Percentiles rank a stretch among this genome's conserved stretches.
phyloP scores from a whole-genome alignment of 2,797 vertebrate species.

The Platyrinchus mystaceus region DNA sequence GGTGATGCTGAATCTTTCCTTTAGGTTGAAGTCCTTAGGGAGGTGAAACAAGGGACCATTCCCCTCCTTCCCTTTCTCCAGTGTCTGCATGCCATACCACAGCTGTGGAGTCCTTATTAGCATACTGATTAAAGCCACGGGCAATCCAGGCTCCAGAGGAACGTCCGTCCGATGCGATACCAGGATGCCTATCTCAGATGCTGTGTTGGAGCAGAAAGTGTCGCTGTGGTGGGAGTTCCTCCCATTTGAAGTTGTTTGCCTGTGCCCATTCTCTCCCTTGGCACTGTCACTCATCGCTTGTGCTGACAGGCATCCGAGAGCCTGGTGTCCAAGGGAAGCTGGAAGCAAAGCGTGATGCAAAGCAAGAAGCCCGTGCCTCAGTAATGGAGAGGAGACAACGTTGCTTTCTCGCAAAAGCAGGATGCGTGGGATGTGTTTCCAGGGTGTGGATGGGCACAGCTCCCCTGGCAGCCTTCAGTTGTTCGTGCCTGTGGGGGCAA shows the following conservation, averaged over 20 bases:
- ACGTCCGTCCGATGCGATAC: background rate
- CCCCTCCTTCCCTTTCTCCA: background rate
- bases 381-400: rapidly evolving
- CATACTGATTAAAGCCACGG: constrained; percentile 50
- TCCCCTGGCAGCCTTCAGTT: background rate
- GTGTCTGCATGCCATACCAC: background rate
- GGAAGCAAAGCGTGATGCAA: background rate
- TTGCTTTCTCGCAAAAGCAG: background rate
- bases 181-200: constrained; percentile 12
- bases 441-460: background rate
- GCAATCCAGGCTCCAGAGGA: constrained; percentile 43
- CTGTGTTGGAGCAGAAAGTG: background rate
- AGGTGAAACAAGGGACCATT: background rate
- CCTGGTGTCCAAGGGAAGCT: background rate
- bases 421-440: background rate
- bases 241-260: background rate
- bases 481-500: background rate
- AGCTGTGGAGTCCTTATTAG: constrained; percentile 34
- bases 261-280: background rate
- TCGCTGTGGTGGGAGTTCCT: background rate
- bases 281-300: background rate
- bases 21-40: constrained; percentile 14
- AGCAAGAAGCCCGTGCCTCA: background rate
- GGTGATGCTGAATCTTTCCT: background rate
- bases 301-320: background rate